Conservation (phyloP, 2,797 vertebrate species). For the Rhinichthys osculus region DNA sequence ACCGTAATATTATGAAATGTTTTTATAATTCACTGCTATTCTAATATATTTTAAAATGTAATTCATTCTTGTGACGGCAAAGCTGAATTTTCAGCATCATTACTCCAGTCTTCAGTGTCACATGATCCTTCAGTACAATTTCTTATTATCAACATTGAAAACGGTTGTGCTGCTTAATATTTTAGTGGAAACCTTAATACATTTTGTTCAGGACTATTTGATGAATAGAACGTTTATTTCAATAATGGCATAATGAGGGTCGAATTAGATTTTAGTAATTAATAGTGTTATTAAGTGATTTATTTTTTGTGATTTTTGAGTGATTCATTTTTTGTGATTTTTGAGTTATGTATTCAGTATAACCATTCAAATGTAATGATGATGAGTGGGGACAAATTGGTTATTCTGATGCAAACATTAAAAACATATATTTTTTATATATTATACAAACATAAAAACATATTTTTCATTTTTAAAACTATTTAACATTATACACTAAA, state of each 20-base stretch:
- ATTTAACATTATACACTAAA: neutral
- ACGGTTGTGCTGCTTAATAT: neutral
- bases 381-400: neutral
- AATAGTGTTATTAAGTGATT: neutral
- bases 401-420: neutral
- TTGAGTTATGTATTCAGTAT: neutral
- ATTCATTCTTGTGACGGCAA: neutral
- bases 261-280: neutral
- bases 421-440: too few relatives aligned
- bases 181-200: neutral
- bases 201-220: too few relatives aligned
- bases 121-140: neutral
- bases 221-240: neutral
- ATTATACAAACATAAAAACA: neutral
- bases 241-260: neutral
- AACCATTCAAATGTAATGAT: neutral
- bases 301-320: neutral
- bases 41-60: neutral
- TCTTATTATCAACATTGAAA: neutral
- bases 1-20: neutral
- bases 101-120: neutral
- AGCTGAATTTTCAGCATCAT: neutral
- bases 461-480: neutral
- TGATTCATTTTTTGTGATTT: neutral
- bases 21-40: neutral